Base-by-base conservation (phyloP, 2,888 invertebrate genomes). In the Dromius quadrimaculatus region DNA sequence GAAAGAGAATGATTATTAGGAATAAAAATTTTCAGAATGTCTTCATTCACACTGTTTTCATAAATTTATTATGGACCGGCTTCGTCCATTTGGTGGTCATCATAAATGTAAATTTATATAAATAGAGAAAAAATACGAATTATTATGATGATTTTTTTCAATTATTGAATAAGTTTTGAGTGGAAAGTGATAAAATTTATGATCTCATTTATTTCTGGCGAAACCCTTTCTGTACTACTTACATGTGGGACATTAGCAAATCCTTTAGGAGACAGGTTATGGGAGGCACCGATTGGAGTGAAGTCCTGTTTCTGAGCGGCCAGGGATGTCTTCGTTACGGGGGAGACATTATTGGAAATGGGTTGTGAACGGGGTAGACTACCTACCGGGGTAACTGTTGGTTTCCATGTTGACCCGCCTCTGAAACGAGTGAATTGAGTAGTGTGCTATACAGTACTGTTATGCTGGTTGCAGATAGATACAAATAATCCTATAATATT, bases 321-420 rank as follows among this genome's bases (percentile, higher is more conserved):
- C 77, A 95, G 86, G 74, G 94, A 95, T 74, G 95, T 95, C 85
- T 89, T 91, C 79, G 95, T 95, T 77, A 95, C 93, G 28, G 93
- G 90, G 38, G 87, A 84, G 43, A 89, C 84, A 70, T 86, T 86
- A 74, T 84, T 83, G n/a, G 85, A 83, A 71, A 85, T 84, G 8
- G 89, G 87, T 71, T 83, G 79, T 73, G 87, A 85, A 76, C 89
- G 85, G 36, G 92, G 90, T 76, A 90, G 83, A 76, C 87, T 87
- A 74, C 94, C 91, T 61, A 93, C 89, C 64, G 95, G 93, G 19
- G 92, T 92, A 72, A 97, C 95, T 75, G 90, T 84, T 43, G 97
- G 97, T 77, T 92, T 91, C 97, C 97, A 97, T 75, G 94, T 93
- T 76, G 90, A 89, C 63, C 93, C 94, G 73, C 95, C 95, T 81